Percentiles rank a stretch among this genome's conserved stretches.
Evolutionary conservation across 2,113 vertebrate genomes (phyloP).

Genomic region (Pedionomus torquatus): DNA sequence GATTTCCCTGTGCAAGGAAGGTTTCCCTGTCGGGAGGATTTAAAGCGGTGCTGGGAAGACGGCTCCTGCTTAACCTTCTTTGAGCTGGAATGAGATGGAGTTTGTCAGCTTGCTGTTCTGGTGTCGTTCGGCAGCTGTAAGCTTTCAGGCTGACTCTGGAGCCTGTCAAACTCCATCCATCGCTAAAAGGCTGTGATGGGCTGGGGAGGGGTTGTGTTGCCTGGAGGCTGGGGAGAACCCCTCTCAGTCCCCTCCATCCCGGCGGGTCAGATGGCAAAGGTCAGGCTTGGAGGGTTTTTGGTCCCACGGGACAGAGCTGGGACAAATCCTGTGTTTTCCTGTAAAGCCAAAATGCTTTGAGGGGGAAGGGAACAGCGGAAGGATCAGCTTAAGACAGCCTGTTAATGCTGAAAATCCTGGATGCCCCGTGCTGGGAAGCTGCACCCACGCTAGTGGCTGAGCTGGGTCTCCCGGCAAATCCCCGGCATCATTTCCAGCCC

Average conservation of each 20-base stretch:
- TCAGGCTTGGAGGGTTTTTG: not conserved
- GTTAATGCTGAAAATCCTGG: not conserved
- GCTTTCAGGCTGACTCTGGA: not conserved
- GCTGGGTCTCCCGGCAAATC: not conserved
- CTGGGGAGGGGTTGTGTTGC: accelerated
- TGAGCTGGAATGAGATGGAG: not conserved
- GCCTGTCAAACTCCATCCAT: not conserved
- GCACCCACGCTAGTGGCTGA: not conserved
- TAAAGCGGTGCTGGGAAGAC: not conserved
- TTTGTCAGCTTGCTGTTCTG: not conserved
- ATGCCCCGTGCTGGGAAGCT: accelerated
- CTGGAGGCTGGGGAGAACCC: not conserved
- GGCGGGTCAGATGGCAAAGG: not conserved
- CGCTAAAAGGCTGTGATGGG: not conserved
- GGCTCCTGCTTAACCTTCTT: not conserved
- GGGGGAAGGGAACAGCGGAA: not conserved
- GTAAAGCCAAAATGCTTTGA: not conserved
- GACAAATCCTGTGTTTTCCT: not conserved
- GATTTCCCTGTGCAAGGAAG: not conserved
- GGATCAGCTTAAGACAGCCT: not conserved
- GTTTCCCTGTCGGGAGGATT: not conserved
- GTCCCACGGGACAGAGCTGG: not conserved
- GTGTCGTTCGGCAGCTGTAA: accelerated
- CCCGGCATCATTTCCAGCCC: not conserved
- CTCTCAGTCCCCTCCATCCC: not conserved